Conservation (phyloP, 2,113 vertebrate species). For the Serinus canaria region DNA sequence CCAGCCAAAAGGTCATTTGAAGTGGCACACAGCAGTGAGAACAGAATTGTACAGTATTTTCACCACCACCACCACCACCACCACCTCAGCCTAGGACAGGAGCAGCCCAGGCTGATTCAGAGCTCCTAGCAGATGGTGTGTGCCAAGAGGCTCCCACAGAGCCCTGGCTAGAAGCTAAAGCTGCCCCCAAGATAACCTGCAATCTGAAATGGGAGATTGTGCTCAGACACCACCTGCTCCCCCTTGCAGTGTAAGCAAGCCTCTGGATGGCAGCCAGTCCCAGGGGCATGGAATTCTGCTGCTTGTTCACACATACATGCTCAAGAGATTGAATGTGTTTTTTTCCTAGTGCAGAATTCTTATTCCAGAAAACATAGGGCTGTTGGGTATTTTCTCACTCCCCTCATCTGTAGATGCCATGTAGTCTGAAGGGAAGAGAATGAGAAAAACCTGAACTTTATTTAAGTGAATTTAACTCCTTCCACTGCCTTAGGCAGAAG, state of each 20-base stretch:
- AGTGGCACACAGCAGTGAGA: neutral
- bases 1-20: neutral
- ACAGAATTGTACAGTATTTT: neutral
- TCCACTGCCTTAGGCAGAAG: neutral
- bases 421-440: neutral
- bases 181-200: constrained; percentile 4
- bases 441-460: neutral
- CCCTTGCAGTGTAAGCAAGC: neutral
- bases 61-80: neutral
- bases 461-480: neutral
- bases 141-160: constrained; percentile 17
- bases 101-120: neutral
- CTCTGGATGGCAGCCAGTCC: constrained; percentile 20
- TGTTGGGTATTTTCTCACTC: neutral
- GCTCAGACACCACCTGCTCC: constrained; percentile 40
- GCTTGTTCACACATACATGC: neutral
- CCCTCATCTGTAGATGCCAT: neutral
- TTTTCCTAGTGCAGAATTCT: neutral
- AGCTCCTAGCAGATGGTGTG: neutral
- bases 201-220: neutral
- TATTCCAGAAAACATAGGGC: neutral
- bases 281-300: neutral
- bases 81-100: neutral
- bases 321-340: neutral
- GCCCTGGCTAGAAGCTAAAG: neutral